These are phyloP conservation scores for Philotrypesis tridentata DNA, from an alignment of 1,140 invertebrate species.

Conservation along the genomic window DNA sequence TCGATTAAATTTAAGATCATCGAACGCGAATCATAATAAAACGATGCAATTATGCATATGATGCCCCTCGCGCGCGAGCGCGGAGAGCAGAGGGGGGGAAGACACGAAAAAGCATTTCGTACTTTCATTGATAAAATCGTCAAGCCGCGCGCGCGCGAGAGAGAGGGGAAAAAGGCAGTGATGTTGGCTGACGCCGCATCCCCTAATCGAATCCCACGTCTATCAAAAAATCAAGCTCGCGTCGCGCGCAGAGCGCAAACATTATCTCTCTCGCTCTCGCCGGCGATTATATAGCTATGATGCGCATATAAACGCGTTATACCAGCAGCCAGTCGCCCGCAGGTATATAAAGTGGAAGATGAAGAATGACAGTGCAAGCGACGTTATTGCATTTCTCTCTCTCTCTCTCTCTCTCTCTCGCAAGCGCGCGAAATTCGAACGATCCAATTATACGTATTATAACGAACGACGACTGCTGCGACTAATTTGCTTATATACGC, in stretches of 20 bases:
- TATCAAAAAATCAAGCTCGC: background rate
- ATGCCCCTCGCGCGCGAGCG: no score
- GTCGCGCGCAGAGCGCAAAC: background rate
- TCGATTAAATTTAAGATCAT: slow-evolving; percentile 11
- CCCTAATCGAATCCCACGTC: slow-evolving; percentile 7
- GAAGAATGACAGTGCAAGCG: slow-evolving; percentile 18
- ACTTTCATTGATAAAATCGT: no score
- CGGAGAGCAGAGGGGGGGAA: no score
- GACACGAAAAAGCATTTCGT: no score
- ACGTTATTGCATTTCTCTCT: slow-evolving; percentile 41
- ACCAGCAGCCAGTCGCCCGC: no score
- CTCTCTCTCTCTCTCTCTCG: background rate
- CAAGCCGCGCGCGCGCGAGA: no score
- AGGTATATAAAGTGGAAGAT: background rate
- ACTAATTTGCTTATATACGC: slow-evolving; percentile 30
- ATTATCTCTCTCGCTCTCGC: background rate
- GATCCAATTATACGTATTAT: slow-evolving; percentile 36
- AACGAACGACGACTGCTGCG: slow-evolving; percentile 1
- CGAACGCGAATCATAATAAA: background rate
- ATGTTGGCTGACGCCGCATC: no score
- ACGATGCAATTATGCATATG: no score
- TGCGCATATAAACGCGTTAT: slow-evolving; percentile 24
- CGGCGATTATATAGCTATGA: background rate
- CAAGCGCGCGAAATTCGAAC: slow-evolving; percentile 1
- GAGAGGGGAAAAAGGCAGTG: no score